Conservation (phyloP, 2,888 invertebrate species). For the Diplazon laetatorius region DNA sequence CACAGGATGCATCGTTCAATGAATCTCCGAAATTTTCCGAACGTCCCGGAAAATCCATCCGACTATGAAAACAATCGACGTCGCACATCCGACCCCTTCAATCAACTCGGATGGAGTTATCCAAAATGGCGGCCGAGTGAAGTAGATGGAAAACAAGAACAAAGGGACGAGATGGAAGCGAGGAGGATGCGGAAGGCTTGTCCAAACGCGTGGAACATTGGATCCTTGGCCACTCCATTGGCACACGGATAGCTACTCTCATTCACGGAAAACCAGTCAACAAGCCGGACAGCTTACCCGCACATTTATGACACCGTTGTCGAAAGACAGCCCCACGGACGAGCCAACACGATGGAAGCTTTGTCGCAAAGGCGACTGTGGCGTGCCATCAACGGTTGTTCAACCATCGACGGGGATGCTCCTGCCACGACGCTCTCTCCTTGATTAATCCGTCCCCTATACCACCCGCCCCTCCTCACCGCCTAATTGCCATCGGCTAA, state of each 20-base stretch:
- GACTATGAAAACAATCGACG: slow-evolving; percentile 67
- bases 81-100: slow-evolving; percentile 71
- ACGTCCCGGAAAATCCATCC: too few species aligned
- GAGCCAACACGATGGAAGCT: slow-evolving; percentile 15
- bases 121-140: slow-evolving; percentile 55
- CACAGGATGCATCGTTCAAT: slow-evolving; percentile 47
- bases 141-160: not conserved
- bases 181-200: not conserved
- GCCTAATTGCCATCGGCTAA: slow-evolving; percentile 55
- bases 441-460: slow-evolving; percentile 54
- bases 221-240: not conserved
- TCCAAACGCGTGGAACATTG: not conserved
- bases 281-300: slow-evolving; percentile 10
- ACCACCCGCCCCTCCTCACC: not conserved
- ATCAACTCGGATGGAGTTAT: slow-evolving; percentile 72
- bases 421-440: slow-evolving; percentile 34
- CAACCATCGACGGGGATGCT: slow-evolving; percentile 19
- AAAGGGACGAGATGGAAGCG: not conserved
- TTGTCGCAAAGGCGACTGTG: slow-evolving; percentile 19
- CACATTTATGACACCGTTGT: slow-evolving; percentile 56
- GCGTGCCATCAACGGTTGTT: slow-evolving; percentile 20
- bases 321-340: slow-evolving; percentile 64
- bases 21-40: slow-evolving; percentile 67
- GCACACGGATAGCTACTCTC: not conserved
- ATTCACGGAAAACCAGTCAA: slow-evolving; percentile 22